Evolutionary conservation across 1,140 invertebrate genomes (phyloP).

Genomic region (Pygmarrhopalites habei): DNA sequence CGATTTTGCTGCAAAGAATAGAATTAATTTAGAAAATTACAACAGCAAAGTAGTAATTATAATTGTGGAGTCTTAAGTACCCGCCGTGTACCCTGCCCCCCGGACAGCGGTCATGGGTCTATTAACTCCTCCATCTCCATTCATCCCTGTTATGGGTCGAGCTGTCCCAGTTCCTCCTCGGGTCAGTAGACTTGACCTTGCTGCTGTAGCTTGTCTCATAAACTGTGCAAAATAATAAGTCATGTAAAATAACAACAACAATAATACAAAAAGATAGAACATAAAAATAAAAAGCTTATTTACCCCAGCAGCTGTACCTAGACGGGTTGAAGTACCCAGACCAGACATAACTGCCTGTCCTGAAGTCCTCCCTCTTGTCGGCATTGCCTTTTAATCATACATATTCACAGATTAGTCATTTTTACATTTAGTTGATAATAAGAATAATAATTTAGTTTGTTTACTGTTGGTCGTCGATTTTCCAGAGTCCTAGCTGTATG

Average conservation of each 20-base stretch:
- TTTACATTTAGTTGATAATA: background rate
- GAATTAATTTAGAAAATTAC: too few relatives aligned
- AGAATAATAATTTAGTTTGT: background rate
- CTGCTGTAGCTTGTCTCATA: slow-evolving; percentile 25
- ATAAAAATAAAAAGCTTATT: slow-evolving; percentile 21
- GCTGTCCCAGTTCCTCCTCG: slow-evolving; percentile 38
- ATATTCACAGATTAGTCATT: too few relatives aligned
- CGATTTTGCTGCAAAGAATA: slow-evolving; percentile 43
- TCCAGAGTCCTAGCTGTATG: slow-evolving; percentile 47
- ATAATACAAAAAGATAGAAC: background rate
- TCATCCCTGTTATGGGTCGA: slow-evolving; percentile 37
- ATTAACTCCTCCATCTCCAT: slow-evolving; percentile 42
- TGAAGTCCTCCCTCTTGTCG: slow-evolving; percentile 14
- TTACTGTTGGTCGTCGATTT: slow-evolving; percentile 31
- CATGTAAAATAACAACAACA: slow-evolving; percentile 4
- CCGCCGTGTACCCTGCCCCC: slow-evolving; percentile 78
- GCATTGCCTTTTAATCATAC: too few relatives aligned
- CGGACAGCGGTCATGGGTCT: slow-evolving; percentile 92
- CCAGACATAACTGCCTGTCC: slow-evolving; percentile 42
- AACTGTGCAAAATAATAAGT: slow-evolving; percentile 26
- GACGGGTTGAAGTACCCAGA: slow-evolving; percentile 44
- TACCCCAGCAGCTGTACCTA: slow-evolving; percentile 51
- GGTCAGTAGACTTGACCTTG: slow-evolving; percentile 23
- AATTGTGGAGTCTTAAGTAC: too few relatives aligned
- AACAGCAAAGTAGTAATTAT: too few relatives aligned